These are phyloP conservation scores for Pyrochroa serraticornis DNA, from an alignment of 2,888 invertebrate species.

Conservation along the genomic window DNA sequence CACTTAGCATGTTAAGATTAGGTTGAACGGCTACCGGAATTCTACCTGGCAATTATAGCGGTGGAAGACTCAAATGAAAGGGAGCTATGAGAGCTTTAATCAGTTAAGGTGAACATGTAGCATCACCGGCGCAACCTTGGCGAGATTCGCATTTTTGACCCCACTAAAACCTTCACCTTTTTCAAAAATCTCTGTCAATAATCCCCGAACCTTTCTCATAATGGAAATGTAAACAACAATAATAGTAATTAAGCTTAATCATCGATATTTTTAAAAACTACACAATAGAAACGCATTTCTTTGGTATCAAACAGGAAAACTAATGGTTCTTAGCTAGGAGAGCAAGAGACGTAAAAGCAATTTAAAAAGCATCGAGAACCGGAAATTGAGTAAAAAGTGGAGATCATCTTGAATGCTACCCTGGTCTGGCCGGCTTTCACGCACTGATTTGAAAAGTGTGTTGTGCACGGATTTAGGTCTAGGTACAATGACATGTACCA, in stretches of 20 bases:
- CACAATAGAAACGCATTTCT: slow-evolving; percentile 4
- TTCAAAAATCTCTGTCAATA: slow-evolving; percentile 12
- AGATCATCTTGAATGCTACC: background rate
- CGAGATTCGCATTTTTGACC: slow-evolving; percentile 31
- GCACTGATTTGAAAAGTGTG: slow-evolving; percentile 8
- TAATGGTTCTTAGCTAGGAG: background rate
- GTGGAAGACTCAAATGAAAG: slow-evolving; percentile 17
- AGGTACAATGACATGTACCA: slow-evolving; percentile 7
- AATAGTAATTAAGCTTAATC: background rate
- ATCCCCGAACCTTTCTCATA: background rate
- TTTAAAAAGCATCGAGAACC: slow-evolving; percentile 11
- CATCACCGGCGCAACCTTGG: slow-evolving; percentile 26
- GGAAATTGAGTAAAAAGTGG: slow-evolving; percentile 11
- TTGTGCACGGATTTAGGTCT: background rate
- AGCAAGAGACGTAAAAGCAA: slow-evolving; percentile 4
- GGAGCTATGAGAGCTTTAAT: slow-evolving; percentile 10
- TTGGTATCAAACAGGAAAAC: slow-evolving; percentile 11
- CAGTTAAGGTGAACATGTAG: slow-evolving; percentile 19
- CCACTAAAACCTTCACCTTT: slow-evolving; percentile 29
- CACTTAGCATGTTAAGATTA: background rate
- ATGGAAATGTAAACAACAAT: slow-evolving; percentile 3
- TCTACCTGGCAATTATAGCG: slow-evolving; percentile 24
- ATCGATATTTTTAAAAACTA: background rate
- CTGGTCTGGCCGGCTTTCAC: slow-evolving; percentile 13
- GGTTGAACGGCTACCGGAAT: slow-evolving; percentile 25